Conservation (phyloP, 2,113 vertebrate genomes). For the Lycaon pictus region DNA sequence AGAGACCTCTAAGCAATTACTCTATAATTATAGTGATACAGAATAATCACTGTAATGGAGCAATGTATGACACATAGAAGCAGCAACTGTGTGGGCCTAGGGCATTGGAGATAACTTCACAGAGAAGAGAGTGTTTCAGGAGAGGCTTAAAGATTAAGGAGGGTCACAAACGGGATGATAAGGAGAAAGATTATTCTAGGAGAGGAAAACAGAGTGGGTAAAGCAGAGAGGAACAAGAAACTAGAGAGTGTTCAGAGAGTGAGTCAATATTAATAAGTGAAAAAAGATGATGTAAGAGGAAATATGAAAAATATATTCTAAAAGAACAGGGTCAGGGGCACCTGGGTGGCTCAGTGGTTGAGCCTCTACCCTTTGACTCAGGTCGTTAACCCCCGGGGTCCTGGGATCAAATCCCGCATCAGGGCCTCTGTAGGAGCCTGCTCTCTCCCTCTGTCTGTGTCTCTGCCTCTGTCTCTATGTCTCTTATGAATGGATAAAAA, state of each 20-base stretch:
- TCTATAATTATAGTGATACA: neutral
- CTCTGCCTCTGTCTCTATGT: neutral
- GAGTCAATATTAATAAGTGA: neutral
- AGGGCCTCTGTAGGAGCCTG: neutral
- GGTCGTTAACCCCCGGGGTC: neutral
- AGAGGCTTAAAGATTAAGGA: neutral
- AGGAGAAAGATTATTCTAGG: neutral
- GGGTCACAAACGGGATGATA: neutral
- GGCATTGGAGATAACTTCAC: neutral
- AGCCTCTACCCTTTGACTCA: neutral
- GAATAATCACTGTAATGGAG: neutral
- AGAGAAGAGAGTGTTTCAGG: neutral
- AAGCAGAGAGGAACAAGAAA: neutral
- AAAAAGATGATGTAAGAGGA: neutral
- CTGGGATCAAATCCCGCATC: fast-evolving
- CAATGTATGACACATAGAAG: neutral
- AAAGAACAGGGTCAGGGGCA: neutral
- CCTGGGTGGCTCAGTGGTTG: neutral
- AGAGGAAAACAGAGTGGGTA: neutral
- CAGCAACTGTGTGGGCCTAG: neutral
- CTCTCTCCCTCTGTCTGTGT: neutral
- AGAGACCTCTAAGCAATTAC: neutral
- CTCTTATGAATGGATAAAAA: neutral
- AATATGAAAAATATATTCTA: neutral
- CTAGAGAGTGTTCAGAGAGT: neutral